Conservation (phyloP, 1,140 invertebrate genomes). For the Lycorma delicatula region DNA sequence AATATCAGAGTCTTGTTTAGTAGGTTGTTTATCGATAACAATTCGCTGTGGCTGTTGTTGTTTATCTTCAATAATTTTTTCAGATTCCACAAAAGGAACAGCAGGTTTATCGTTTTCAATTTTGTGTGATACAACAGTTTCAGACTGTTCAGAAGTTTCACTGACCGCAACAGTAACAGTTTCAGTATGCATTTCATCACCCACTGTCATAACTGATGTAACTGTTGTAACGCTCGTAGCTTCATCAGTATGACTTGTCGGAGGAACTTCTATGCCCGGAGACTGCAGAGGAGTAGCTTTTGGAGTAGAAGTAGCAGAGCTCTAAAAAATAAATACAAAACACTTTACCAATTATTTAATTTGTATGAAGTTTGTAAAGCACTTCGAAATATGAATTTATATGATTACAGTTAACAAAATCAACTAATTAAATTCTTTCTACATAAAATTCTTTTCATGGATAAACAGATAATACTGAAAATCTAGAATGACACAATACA, state of each 20-base stretch:
- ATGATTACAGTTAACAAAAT: no score
- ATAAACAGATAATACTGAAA: no score
- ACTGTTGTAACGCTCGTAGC: not conserved
- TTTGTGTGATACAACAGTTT: slow-evolving; percentile 12
- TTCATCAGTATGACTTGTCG: slow-evolving; percentile 14
- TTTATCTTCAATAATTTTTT: not conserved
- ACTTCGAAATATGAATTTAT: no score
- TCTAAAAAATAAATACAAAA: no score
- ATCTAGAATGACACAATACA: no score
- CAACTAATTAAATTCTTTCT: no score
- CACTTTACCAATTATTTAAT: no score
- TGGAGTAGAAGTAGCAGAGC: slow-evolving; percentile 36
- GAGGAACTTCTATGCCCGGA: slow-evolving; percentile 41
- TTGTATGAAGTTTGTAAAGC: no score
- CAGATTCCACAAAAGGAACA: slow-evolving; percentile 19
- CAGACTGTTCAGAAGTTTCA: slow-evolving; percentile 21
- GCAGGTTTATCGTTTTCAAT: slow-evolving; percentile 4
- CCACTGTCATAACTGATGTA: slow-evolving; percentile 15
- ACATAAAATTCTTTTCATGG: no score
- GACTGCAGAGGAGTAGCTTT: slow-evolving; percentile 47
- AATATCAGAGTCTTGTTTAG: no score
- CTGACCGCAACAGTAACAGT: slow-evolving; percentile 13
- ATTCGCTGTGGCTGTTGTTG: not conserved
- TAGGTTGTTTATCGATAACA: slow-evolving; percentile 25
- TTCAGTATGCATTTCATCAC: slow-evolving; percentile 8